Evolutionary conservation across 2,113 vertebrate genomes (phyloP), one percentile per base, ranked within the genome.

Genomic region (Struthidea cinerea): DNA sequence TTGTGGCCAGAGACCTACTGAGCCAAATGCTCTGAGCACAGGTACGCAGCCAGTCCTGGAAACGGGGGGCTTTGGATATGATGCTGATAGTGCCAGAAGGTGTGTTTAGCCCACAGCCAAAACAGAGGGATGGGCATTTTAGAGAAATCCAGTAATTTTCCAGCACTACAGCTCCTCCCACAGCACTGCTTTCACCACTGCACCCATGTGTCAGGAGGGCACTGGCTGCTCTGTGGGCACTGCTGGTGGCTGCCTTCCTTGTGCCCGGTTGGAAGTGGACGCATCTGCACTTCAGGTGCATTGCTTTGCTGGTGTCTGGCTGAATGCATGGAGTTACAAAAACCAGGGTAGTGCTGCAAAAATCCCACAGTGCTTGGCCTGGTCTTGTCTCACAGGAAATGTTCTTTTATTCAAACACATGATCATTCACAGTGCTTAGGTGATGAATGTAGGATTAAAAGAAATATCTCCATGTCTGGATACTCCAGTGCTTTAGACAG

Each of bases 211-310:
- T 18, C 33, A 32, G 70, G 23, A 80, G 65, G 27, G 13, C 3
- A 19, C 18, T 1, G 8, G 24, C 7, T 26, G 46, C 49, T 94
- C 99, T 98, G 97, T 91, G 98, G 77, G 98, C 98, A 8, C 98
- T 97, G 97, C 98, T 95, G 78, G 99, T 98, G 56, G 98, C 98
- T 94, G 98, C 98, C 93, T 96, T 98, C 89, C 98, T 98, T 85
- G 97, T 97, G 32, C 98, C 98, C 0, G 98, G 98, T 97, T 99
- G 94, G 89, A 98, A 80, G 42, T 98, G 97, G 91, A 98, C 98
- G 84, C 98, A 99, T 22, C 98, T 98, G 20, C 97, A 97, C 52
- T 99, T 98, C 61, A 97, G 97, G 96, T 98, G 98, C 81, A 98
- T 95, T 10, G 98, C 98, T 82, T 98, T 99, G 91, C 97, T 98